Base-by-base conservation (phyloP, 2,113 vertebrate species). In the Lycaon pictus region DNA sequence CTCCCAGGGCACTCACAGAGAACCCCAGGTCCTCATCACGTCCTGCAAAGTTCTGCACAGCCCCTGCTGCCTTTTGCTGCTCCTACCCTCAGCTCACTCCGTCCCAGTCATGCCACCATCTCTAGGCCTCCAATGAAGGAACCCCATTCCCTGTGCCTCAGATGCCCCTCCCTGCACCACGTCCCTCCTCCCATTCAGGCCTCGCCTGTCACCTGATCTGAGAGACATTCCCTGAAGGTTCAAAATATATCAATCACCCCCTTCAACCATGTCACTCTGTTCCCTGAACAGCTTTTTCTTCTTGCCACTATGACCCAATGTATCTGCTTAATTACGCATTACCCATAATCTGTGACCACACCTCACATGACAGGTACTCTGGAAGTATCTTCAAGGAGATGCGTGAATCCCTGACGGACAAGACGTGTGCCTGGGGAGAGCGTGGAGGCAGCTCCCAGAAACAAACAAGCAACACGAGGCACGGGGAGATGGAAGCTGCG, bases 21-120 rank as follows among this genome's bases (percentile, higher is more conserved):
- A 65, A 37, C 1, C 0, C 7, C 1, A 22, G 53, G 55, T 25
- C 58, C 35, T 69, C 0, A 0, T 19, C 48, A 12, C 6, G 48
- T 23, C n/a, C 53, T 20, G 29, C 15, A 23, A 23, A 35, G 74
- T 56, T 77, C 83, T 58, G 35, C 7, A 2, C 0, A 1, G 17
- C 12, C 58, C 11, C 60, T 5, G 7, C 71, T 20, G 8, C 71
- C 80, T 32, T 55, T 58, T 3, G 43, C 25, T 2, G 25, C 29
- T 62, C 77, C n/a, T 10, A 2, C 19, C 22, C 16, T 19, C 35
- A 58, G 55, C 7, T 12, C 76, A 25, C 29, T 58, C 53, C 65
- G 58, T 7, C 55, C 23, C n/a, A 56, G 32, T 25, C 72, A 51
- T 1, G 0, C 55, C 4, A 5, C 35, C 7, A 0, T 4, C 56